phyloP scores from a whole-genome alignment of 2,797 vertebrate genomes.

The Micrastur ruficollis region DNA sequence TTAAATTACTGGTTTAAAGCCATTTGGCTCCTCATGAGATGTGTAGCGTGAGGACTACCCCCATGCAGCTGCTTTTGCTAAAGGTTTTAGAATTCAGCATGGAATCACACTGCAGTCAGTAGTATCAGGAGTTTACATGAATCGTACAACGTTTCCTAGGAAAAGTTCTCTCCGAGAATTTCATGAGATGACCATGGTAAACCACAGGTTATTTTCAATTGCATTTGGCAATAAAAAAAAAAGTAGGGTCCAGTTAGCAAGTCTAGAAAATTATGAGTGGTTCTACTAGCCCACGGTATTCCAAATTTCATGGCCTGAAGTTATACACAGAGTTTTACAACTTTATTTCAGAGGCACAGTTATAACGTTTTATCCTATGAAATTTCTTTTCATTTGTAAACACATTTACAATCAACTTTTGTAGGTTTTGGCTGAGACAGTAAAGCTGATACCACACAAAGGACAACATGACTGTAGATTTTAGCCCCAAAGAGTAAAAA shows the following conservation, averaged over 20 bases:
- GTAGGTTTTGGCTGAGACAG: neutral
- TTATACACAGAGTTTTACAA: neutral
- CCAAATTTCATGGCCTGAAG: neutral
- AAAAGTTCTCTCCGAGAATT: neutral
- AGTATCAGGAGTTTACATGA: neutral
- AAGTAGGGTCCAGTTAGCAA: neutral
- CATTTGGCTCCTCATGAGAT: neutral
- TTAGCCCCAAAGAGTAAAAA: neutral
- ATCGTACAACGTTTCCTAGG: neutral
- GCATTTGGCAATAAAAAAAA: neutral
- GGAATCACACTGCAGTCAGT: neutral
- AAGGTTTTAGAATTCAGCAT: neutral
- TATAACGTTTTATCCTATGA: neutral
- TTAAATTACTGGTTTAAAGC: neutral
- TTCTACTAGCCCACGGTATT: neutral
- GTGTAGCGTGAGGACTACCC: neutral
- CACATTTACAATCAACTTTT: neutral
- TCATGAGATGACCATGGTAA: neutral
- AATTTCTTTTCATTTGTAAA: conserved; percentile 17
- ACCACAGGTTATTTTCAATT: neutral
- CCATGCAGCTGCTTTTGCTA: neutral
- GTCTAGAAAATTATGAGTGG: neutral
- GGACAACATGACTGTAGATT: neutral
- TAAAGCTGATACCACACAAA: neutral
- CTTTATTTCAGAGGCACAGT: conserved; percentile 4